Percentiles rank a stretch among this genome's conserved stretches.
phyloP scores from a whole-genome alignment of 1,140 invertebrate genomes.

The Andricus grossulariae region DNA sequence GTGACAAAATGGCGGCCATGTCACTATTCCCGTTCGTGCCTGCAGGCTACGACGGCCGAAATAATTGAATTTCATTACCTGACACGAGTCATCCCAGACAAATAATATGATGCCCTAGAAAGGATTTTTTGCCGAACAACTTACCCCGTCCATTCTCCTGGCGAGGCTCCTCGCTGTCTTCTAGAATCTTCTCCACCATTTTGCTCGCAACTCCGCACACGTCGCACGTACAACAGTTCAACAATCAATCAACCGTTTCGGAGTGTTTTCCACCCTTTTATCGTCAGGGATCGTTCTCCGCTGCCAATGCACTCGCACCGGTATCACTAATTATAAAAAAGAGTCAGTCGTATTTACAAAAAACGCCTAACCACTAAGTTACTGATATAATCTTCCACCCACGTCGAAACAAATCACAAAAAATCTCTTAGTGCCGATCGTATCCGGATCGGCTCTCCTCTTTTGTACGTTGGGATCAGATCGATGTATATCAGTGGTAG shows the following conservation, averaged over 20 bases:
- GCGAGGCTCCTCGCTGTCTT: conserved; percentile 66
- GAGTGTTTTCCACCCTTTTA: conserved; percentile 29
- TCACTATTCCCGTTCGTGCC: neutral
- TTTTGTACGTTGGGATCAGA: conserved; percentile 22
- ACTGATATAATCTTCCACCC: conserved; percentile 60
- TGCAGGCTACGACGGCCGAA: too few relatives aligned
- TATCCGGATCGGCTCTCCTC: conserved; percentile 17
- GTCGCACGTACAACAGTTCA: conserved; percentile 18
- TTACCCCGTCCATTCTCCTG: conserved; percentile 67
- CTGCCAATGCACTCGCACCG: conserved; percentile 48
- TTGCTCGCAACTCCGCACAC: conserved; percentile 33
- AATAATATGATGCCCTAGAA: neutral
- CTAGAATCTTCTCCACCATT: conserved; percentile 73
- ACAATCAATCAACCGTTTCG: conserved; percentile 30
- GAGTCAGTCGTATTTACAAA: conserved; percentile 77
- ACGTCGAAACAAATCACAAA: neutral
- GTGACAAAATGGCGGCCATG: neutral
- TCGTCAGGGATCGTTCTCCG: conserved; percentile 33
- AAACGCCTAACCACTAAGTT: conserved; percentile 65
- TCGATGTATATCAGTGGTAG: conserved; percentile 58
- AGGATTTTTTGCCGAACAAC: neutral
- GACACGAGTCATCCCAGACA: neutral
- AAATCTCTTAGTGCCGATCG: conserved; percentile 28
- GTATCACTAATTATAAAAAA: conserved; percentile 74
- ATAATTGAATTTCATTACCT: neutral